These are phyloP conservation scores for Balaenoptera acutorostrata DNA, from an alignment of 2,113 vertebrate species.

Conservation along the genomic window DNA sequence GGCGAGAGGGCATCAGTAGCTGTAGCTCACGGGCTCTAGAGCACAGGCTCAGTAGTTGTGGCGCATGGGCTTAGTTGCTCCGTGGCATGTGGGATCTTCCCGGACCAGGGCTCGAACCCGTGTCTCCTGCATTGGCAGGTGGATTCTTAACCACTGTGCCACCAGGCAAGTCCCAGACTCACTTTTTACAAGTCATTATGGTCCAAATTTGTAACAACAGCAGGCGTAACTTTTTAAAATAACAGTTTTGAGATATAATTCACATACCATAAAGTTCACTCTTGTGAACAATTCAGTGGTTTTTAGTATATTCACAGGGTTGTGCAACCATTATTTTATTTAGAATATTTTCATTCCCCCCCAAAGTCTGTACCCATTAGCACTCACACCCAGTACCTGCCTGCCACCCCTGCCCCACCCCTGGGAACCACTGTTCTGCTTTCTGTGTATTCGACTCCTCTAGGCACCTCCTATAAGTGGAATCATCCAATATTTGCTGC, in stretches of 20 bases:
- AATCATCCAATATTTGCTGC: not conserved
- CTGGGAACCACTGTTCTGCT: not conserved
- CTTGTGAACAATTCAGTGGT: not conserved
- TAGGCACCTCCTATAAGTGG: too few relatives aligned
- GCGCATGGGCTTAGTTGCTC: too few relatives aligned
- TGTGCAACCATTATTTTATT: not conserved
- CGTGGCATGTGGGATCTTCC: too few relatives aligned
- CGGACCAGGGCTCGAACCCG: too few relatives aligned
- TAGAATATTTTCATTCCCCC: not conserved
- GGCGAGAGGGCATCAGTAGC: too few relatives aligned
- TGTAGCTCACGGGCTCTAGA: too few relatives aligned
- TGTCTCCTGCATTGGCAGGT: too few relatives aligned
- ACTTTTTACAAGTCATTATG: not conserved
- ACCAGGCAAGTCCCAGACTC: not conserved
- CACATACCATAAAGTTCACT: not conserved
- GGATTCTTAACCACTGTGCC: too few relatives aligned
- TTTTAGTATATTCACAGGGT: not conserved
- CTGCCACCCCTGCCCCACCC: accelerated
- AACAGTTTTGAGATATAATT: not conserved
- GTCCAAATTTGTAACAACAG: not conserved
- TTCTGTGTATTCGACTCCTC: not conserved
- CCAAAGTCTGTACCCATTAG: not conserved
- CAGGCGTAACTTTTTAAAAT: not conserved
- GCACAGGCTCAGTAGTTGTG: too few relatives aligned
- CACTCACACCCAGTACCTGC: not conserved